Evolutionary conservation across 2,888 invertebrate genomes (phyloP).

Genomic region (Sphinx pinastri): DNA sequence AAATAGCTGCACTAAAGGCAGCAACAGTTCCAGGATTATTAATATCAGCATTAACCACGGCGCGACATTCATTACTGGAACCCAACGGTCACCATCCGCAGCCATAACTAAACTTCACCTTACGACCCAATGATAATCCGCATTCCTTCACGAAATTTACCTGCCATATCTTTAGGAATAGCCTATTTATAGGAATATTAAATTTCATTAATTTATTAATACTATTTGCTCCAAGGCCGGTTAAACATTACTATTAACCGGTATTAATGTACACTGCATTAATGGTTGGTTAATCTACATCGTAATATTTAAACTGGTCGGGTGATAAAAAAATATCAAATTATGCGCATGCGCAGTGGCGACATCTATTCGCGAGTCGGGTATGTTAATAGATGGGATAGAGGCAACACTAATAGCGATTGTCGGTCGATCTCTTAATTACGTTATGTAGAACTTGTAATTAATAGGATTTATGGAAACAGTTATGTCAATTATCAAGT

Average conservation of each 20-base stretch:
- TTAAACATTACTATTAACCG: neutral
- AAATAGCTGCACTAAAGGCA: neutral
- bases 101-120: neutral
- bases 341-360: neutral
- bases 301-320: neutral
- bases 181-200: neutral
- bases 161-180: neutral
- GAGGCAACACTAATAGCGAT: neutral
- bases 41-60: neutral
- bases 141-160: constrained; percentile 4
- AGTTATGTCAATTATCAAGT: constrained; percentile 15
- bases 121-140: neutral
- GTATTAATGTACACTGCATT: neutral
- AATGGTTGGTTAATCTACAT: constrained; percentile 9
- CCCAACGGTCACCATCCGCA: neutral
- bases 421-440: constrained; percentile 17
- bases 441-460: constrained; percentile 6
- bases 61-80: neutral
- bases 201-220: neutral
- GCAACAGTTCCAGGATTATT: neutral
- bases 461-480: constrained; percentile 7
- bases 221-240: neutral
- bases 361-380: neutral
- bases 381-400: constrained; percentile 3
- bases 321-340: constrained; percentile 4